phyloP scores from a whole-genome alignment of 2,797 vertebrate genomes.

The Myioborus miniatus region DNA sequence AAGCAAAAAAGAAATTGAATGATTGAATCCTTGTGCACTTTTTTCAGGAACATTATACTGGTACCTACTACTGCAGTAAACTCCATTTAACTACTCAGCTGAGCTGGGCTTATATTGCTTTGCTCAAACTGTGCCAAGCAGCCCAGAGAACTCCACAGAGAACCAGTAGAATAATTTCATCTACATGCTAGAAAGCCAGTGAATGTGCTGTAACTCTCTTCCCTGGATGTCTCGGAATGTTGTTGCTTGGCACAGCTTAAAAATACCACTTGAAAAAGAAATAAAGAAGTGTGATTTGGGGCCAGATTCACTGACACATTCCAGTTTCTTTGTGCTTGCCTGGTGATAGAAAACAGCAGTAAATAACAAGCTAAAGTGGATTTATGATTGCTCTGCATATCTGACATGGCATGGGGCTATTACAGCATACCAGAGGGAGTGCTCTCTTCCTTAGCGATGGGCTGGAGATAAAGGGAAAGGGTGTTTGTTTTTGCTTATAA shows the following conservation, averaged over 20 bases:
- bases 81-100: not conserved
- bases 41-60: not conserved
- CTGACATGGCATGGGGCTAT: constrained; percentile 34
- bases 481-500: not conserved
- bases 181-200: not conserved
- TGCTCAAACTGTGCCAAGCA: not conserved
- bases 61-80: not conserved
- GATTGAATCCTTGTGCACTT: not conserved
- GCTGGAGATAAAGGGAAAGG: constrained; percentile 37
- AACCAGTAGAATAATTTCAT: not conserved
- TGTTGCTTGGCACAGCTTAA: constrained; percentile 25
- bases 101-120: not conserved
- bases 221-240: constrained; percentile 21
- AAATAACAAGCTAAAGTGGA: constrained; percentile 61
- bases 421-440: constrained; percentile 41
- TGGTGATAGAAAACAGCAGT: constrained; percentile 62
- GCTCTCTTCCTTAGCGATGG: constrained; percentile 30
- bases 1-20: not conserved
- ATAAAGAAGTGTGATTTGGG: constrained; percentile 43
- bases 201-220: not conserved
- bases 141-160: not conserved
- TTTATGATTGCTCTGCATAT: constrained; percentile 61
- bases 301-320: constrained; percentile 58
- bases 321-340: constrained; percentile 60
- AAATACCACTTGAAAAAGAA: constrained; percentile 37